Base-by-base conservation (phyloP, 2,888 invertebrate genomes). In the Drosophila sordidula region DNA sequence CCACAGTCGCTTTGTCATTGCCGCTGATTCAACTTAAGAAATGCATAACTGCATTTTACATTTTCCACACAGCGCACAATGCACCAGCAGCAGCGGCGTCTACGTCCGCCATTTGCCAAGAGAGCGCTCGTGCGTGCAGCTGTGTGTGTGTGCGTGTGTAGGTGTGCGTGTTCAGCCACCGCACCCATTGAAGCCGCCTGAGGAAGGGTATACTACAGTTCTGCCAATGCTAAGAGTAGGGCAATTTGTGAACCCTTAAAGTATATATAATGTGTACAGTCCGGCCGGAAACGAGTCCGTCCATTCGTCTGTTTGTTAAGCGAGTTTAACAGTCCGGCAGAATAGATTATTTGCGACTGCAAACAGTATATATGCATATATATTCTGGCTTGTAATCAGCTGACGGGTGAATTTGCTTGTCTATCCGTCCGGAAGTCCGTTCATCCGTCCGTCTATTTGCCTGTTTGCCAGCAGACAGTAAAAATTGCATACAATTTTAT, bases 1-100 rank as follows among this genome's bases (percentile, higher is more conserved):
- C 41, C 39, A 52, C 50, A 61, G 64, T 46, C 50, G 83, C 81
- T 86, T 86, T 87, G 83, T 84, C 78, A 74, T 70, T 71, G 78
- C 76, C 81, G 76, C 70, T 75, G 85, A 87, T 84, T 87, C 77
- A 81, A 77, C 81, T 84, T 77, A 84, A 75, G 83, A 84, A 83
- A 83, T 83, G 85, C 83, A 81, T 81, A 84, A 78, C 82, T 80
- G 87, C 78, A 83, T 87, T 82, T 80, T 75, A 59, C 72, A 80
- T 83, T 75, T 79, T 68, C 46, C 66, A 65, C 62, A 51, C 56
- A 47, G 63, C 54, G 49, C 78, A 78, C 75, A 76, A 73, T 75
- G 67, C 70, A 56, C 70, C 74, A 68, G 34, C 70, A 70, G 56
- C 66, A 50, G 22, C 25, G 9, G 4, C 38, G 25, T 29, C 36